Conservation (phyloP, 2,888 invertebrate species). For the Syritta pipiens region DNA sequence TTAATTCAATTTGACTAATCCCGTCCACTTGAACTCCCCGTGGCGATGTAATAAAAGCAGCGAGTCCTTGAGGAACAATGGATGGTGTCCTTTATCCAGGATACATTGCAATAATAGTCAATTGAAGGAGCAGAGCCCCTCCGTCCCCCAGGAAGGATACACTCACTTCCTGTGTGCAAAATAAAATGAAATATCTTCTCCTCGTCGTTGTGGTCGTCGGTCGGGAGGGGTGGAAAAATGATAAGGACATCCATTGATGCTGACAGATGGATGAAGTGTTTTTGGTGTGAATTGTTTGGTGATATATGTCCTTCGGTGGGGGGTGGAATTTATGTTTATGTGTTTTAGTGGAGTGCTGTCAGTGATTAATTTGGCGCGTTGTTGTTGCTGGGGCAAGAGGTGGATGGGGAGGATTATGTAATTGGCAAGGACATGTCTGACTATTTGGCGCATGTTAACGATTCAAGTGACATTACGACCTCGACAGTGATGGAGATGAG, state of each 20-base stretch:
- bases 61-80: constrained; percentile 14
- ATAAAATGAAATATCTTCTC: constrained; percentile 37
- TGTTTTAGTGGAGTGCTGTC: constrained; percentile 33
- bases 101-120: constrained; percentile 42
- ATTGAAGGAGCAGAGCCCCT: constrained; percentile 20
- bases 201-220: not conserved
- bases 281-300: constrained; percentile 25
- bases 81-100: not conserved
- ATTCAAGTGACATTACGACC: constrained; percentile 10
- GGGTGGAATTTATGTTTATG: not conserved
- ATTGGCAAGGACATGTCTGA: constrained; percentile 11
- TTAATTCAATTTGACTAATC: constrained; percentile 41
- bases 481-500: not conserved
- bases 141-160: not conserved
- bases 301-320: not conserved
- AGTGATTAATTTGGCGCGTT: constrained; percentile 29
- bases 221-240: constrained; percentile 14
- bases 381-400: too few relatives aligned
- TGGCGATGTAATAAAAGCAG: constrained; percentile 10
- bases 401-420: constrained; percentile 1
- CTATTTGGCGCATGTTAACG: constrained; percentile 3
- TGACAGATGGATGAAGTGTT: constrained; percentile 54
- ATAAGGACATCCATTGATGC: constrained; percentile 57
- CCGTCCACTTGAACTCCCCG: constrained; percentile 10
- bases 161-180: not conserved